Evolutionary conservation across 2,797 vertebrate species (phyloP), one percentile per base, ranked within the genome.

Genomic region (Scomberomorus guttatus): DNA sequence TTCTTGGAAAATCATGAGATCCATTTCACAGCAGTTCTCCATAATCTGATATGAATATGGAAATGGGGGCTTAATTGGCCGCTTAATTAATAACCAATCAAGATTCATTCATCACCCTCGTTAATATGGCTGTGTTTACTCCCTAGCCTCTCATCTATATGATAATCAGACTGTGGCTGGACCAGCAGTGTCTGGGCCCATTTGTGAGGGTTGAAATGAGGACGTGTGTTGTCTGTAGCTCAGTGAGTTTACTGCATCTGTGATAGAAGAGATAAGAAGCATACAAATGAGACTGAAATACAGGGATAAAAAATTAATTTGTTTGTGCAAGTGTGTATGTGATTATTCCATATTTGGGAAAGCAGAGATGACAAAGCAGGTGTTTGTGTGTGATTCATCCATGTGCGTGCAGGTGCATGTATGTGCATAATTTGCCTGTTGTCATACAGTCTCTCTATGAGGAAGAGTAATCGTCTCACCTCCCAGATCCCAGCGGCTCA

Each of bases 21-120:
- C 48, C 24, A 60, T 75, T 81, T 77, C 63, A 78, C 81, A 1
- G 44, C 42, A 20, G 61, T 12, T 62, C 48, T 42, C 15, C 54
- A 48, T 81, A 78, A 90, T 86, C 72, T 39, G 81, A 89, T 90
- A 48, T 89, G 69, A 87, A 89, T 87, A 87, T 85, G 83, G 77
- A 88, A 67, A 89, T 73, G 76, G n/a, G 6, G 8, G 39, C 61
- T 83, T 90, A 89, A 89, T 88, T 91, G 87, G 76, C 39, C 5
- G 4, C 42, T 56, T 90, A 90, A 92, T 91, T 91, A 91, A 92
- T 90, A 89, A 89, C 88, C 88, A 91, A 91, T 92, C 89, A 90
- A 37, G 72, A 83, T 62, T 72, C 27, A 86, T 90, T 89, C 70
- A 85, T 72, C 79, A 57, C 18, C 78, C 71, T 80, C 6, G n/a